Percentiles rank a stretch among this genome's conserved stretches.
Conservation (phyloP, 2,888 invertebrate species). For the Pachymerium ferrugineum region DNA sequence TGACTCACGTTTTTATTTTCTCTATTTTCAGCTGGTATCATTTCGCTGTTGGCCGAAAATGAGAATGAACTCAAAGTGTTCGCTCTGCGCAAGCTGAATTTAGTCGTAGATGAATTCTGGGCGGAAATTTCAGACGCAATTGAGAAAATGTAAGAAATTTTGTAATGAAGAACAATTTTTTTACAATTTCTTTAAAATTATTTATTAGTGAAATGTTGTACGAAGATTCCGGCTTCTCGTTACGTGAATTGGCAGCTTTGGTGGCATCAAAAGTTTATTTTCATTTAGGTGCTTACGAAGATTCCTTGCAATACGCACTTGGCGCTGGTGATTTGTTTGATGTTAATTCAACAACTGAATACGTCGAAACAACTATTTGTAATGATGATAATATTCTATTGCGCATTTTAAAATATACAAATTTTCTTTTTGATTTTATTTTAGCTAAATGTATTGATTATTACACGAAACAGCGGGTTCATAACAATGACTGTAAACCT, state of each 20-base stretch:
- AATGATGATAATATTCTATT: constrained; percentile 39
- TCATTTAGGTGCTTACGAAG: constrained; percentile 93
- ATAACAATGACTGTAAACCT: constrained; percentile 63
- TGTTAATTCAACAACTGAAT: constrained; percentile 87
- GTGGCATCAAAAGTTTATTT: constrained; percentile 98
- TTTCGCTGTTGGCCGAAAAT: constrained; percentile 90
- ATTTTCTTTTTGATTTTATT: constrained; percentile 27
- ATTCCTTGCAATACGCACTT: constrained; percentile 93
- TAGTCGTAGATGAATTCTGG: constrained; percentile 96
- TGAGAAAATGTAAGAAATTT: constrained; percentile 73
- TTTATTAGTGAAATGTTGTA: constrained; percentile 75
- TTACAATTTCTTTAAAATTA: neutral
- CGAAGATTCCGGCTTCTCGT: constrained; percentile 78
- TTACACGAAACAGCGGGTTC: constrained; percentile 77
- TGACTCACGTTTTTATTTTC: neutral
- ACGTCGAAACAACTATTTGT: constrained; percentile 91
- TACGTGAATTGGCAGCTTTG: constrained; percentile 88
- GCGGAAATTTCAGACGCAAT: constrained; percentile 97
- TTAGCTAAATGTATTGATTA: constrained; percentile 92
- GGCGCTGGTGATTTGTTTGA: constrained; percentile 93
- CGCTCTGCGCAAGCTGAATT: constrained; percentile 84
- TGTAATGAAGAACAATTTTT: neutral
- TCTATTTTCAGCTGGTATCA: constrained; percentile 69
- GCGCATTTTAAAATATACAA: neutral
- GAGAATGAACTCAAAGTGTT: constrained; percentile 89